These are phyloP conservation scores for Helogale parvula DNA, from an alignment of 2,113 vertebrate species.

Conservation along the genomic window DNA sequence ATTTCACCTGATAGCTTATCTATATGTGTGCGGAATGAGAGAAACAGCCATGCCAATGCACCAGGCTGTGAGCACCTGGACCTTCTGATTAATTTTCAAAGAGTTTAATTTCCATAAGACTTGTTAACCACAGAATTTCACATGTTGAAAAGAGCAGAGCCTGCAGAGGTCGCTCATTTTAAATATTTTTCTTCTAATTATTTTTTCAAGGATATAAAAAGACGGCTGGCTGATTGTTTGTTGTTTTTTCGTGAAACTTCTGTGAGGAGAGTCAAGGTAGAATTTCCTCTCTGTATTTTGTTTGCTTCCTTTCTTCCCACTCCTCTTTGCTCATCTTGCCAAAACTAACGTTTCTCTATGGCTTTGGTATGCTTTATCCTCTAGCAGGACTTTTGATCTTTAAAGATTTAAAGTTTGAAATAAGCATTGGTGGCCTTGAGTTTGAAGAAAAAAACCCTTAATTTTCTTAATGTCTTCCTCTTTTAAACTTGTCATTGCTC, in stretches of 20 bases:
- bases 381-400: conserved; percentile 70
- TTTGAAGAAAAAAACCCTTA: conserved; percentile 63
- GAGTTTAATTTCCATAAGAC: conserved; percentile 40
- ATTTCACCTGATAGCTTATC: neutral
- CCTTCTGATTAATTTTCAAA: conserved; percentile 18
- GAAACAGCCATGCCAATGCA: neutral
- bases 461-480: conserved; percentile 63
- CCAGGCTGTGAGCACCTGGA: neutral
- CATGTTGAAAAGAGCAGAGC: neutral
- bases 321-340: conserved; percentile 83
- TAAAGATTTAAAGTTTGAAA: conserved; percentile 74
- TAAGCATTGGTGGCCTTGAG: conserved; percentile 69
- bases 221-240: conserved; percentile 52
- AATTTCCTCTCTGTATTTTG: conserved; percentile 78
- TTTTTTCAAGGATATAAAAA: conserved; percentile 62
- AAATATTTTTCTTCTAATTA: conserved; percentile 66
- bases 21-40: neutral
- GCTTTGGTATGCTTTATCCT: conserved; percentile 77
- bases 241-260: conserved; percentile 69
- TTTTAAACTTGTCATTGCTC: conserved; percentile 65
- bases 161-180: conserved; percentile 10
- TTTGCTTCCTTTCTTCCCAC: conserved; percentile 82
- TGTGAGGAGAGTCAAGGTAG: conserved; percentile 68
- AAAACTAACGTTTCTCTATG: conserved; percentile 81
- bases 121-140: conserved; percentile 17